phyloP scores from a whole-genome alignment of 2,113 vertebrate species.

The Charadrius vociferus region DNA sequence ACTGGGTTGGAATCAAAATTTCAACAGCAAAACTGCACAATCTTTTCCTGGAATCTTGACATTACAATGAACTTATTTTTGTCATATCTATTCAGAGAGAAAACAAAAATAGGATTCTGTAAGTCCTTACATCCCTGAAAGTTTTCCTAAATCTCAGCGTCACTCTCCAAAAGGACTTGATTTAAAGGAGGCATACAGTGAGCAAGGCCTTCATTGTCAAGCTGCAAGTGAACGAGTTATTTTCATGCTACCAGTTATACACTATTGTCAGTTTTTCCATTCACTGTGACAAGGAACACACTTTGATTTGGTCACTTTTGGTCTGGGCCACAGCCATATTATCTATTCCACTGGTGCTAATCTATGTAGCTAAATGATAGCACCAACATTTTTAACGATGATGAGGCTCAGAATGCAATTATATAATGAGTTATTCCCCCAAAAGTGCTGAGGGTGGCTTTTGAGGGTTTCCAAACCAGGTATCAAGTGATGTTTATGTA shows the following conservation, averaged over 20 bases:
- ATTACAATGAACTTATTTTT: not conserved
- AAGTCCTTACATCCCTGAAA: not conserved
- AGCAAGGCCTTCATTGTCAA: not conserved
- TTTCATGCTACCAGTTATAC: not conserved
- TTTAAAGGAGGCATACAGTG: not conserved
- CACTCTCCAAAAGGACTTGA: not conserved
- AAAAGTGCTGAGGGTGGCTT: not conserved
- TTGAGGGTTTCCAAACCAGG: not conserved
- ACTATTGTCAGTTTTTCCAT: not conserved
- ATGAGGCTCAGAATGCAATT: not conserved
- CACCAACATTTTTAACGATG: not conserved
- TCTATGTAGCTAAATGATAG: not conserved
- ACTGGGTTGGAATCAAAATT: not conserved
- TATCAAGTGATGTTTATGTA: not conserved
- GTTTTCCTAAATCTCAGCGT: not conserved
- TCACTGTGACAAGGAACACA: not conserved
- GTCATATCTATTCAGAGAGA: not conserved
- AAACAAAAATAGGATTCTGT: not conserved
- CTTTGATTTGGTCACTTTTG: not conserved
- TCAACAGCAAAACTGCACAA: not conserved
- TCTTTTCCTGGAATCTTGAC: not conserved
- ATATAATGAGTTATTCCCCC: not conserved
- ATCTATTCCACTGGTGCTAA: not conserved
- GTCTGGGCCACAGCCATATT: not conserved
- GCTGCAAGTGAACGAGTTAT: not conserved